Evolutionary conservation across 1,140 invertebrate species (phyloP).

Genomic region (Drosophila punjabiensis): DNA sequence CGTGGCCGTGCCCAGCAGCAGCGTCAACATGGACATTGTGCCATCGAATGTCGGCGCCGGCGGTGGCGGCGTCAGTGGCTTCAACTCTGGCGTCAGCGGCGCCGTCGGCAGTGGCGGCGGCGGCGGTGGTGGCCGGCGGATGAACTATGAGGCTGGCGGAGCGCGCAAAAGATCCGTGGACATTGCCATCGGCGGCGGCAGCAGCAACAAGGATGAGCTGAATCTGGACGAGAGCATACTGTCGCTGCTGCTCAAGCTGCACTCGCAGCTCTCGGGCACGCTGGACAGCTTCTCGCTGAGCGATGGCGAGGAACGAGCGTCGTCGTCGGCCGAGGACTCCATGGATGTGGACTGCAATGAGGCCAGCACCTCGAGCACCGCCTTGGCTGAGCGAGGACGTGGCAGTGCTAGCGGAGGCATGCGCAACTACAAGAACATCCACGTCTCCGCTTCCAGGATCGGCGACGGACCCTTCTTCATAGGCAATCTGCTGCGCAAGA

Average conservation of each 20-base stretch:
- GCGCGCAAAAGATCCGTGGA: conserved; percentile 77
- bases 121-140: conserved; percentile 42
- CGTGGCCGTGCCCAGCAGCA: conserved; percentile 77
- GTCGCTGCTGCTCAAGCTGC: conserved; percentile 95
- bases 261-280: conserved; percentile 94
- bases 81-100: conserved; percentile 29
- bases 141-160: conserved; percentile 58
- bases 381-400: conserved; percentile 49
- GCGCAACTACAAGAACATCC: conserved; percentile 64
- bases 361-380: conserved; percentile 72
- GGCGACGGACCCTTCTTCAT: conserved; percentile 96
- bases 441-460: conserved; percentile 87
- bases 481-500: conserved; percentile 90
- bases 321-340: conserved; percentile 4
- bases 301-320: conserved; percentile 67
- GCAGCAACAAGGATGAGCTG: conserved; percentile 86
- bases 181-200: conserved; percentile 66
- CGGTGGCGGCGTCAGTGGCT: conserved; percentile 30
- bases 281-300: conserved; percentile 90
- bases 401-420: background rate
- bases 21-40: conserved; percentile 77
- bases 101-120: conserved; percentile 24
- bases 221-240: conserved; percentile 96
- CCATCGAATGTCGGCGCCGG: conserved; percentile 61
- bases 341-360: conserved; percentile 84